A percentile compares a stretch with the other conserved stretches of the same genome.
phyloP scores from a whole-genome alignment of 1,140 invertebrate genomes.

The Scaptomyza pallida region DNA sequence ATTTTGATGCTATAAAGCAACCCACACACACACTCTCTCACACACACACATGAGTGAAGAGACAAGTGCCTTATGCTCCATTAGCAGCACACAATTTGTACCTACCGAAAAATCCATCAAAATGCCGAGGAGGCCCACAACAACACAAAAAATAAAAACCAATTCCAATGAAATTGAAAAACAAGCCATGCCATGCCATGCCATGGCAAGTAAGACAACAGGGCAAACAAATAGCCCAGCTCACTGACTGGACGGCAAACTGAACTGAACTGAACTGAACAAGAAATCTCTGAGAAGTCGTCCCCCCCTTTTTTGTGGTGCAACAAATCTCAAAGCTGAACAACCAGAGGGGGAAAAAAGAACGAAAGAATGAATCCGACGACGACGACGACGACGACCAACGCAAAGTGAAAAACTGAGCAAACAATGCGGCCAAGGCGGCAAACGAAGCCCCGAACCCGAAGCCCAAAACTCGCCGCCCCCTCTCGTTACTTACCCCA shows the following conservation, averaged over 20 bases:
- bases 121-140: slow-evolving; percentile 56
- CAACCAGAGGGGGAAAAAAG: slow-evolving; percentile 18
- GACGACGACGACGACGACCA: slow-evolving; percentile 60
- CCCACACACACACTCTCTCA: slow-evolving; percentile 29
- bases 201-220: slow-evolving; percentile 32
- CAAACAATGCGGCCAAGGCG: slow-evolving; percentile 66
- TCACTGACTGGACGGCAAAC: background rate
- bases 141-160: slow-evolving; percentile 74
- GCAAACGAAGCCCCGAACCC: slow-evolving; percentile 18
- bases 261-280: slow-evolving; percentile 9
- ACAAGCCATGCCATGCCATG: slow-evolving; percentile 16
- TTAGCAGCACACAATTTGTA: slow-evolving; percentile 77
- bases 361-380: slow-evolving; percentile 21
- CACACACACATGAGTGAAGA: slow-evolving; percentile 2
- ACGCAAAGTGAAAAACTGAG: slow-evolving; percentile 75
- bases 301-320: slow-evolving; percentile 61
- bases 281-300: slow-evolving; percentile 65
- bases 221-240: slow-evolving; percentile 61
- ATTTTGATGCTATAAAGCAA: slow-evolving; percentile 18
- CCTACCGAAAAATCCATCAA: slow-evolving; percentile 77
- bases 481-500: background rate
- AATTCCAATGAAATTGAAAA: slow-evolving; percentile 82
- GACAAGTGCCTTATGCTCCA: slow-evolving; percentile 61
- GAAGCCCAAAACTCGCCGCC: background rate
- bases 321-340: slow-evolving; percentile 71